Base-by-base conservation (phyloP, 1,140 invertebrate species). In the Cataglyphis hispanica region DNA sequence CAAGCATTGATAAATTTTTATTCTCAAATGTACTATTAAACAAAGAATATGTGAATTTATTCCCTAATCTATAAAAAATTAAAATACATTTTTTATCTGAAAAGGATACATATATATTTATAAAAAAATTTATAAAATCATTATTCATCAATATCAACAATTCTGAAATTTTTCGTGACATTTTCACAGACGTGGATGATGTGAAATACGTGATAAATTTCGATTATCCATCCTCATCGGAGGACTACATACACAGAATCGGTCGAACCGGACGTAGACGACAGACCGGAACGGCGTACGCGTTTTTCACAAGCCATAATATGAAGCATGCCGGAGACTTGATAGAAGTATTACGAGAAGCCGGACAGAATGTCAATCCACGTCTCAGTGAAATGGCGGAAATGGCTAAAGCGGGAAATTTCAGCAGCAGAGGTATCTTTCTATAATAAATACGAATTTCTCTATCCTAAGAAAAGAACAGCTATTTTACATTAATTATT, bases 151-250 rank as follows among this genome's bases (percentile, higher is more conserved):
- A 83, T 67, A 84, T 34, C 61, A 22, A 61, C 13, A 50, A 11
- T 76, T 27, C 50, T 61, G 27, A 87, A 37, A 25, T 64, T 27
- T 87, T 70, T 56, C 27, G 31, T 75, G 56, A 86, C 78, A 56
- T 50, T 93, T 93, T 92, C 86, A 91, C 92, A 98, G 97, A 98
- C 96, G 97, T 98, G 78, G 97, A 97, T 89, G 98, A 98, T 94
- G 97, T 98, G 72, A 97, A 97, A 91, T 98, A 97, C 95, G 98
- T 98, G 3, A 97, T 98, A 91, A 98, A 98, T 94, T 98, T 96
- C 93, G 98, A 98, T 94, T 98, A 97, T 94, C 98, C 98, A 5
- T 97, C 96, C 87, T 97, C 97, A 70, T 97, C 97, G 50, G 98
- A 98, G 93, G 98, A 98, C 93, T 98, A 98, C 92, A 97, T 98